These are phyloP conservation scores for Drosophila grimshawi DNA, from an alignment of 1,140 invertebrate genomes.

Conservation along the genomic window DNA sequence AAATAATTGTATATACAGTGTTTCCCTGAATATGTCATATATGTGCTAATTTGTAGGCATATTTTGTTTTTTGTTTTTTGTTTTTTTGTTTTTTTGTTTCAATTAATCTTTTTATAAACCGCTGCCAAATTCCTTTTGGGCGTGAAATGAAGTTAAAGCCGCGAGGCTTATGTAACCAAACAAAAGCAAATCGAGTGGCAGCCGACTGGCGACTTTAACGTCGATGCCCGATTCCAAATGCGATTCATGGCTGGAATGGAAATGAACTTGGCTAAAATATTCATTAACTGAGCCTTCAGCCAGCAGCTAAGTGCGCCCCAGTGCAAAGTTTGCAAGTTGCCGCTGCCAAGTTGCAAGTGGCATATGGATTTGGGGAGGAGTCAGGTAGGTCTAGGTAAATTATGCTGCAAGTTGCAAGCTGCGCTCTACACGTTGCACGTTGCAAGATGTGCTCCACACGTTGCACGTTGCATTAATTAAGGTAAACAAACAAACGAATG, in stretches of 20 bases:
- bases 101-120: too few relatives aligned
- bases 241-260: conserved; percentile 21
- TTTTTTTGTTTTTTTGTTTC: not conserved
- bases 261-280: conserved; percentile 68
- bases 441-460: not conserved
- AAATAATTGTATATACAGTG: not conserved
- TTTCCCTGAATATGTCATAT: too few relatives aligned
- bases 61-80: not conserved
- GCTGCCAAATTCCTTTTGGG: not conserved
- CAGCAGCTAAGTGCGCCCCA: conserved; percentile 23
- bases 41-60: not conserved
- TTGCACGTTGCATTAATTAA: conserved; percentile 72
- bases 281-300: conserved; percentile 59
- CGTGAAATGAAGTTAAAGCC: conserved; percentile 7
- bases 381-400: conserved; percentile 26
- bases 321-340: not conserved
- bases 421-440: conserved; percentile 10
- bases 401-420: conserved; percentile 35
- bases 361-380: not conserved
- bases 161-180: conserved; percentile 32
- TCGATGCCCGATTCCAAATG: conserved; percentile 12
- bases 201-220: conserved; percentile 9
- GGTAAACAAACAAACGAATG: conserved; percentile 71
- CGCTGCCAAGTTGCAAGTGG: conserved; percentile 15
- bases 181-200: not conserved